Base-by-base conservation (phyloP, 2,797 vertebrate species). In the Lacerta agilis region DNA sequence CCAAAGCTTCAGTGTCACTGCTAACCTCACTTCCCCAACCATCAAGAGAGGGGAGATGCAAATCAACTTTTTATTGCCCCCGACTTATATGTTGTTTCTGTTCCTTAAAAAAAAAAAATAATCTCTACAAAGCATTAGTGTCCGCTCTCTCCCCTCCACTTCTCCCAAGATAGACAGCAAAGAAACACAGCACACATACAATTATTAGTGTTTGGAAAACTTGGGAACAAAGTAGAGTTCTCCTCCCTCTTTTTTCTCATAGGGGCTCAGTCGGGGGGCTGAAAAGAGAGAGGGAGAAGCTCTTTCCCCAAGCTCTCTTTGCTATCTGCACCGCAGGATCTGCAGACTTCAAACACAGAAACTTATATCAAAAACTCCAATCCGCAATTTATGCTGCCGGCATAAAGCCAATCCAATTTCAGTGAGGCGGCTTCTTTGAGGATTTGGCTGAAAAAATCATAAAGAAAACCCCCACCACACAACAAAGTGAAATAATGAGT, bases 331-430 rank as follows among this genome's bases (percentile, higher is more conserved):
- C 82, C 29, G 82, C 76, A 33, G 82, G 82, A 85, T 73, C 78
- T 88, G 49, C 23, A 66, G 17, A 85, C 67, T 85, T 85, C 76
- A 85, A 85, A 85, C n/a, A 36, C 67, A 43, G n/a, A 7, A 61
- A 66, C 38, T 79, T 73, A 41, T 29, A 79, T 71, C 41, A 86
- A 71, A 79, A 72, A 61, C 9, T 61, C 49, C 83, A 85, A 11
- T 85, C 36, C 86, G 41, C 41, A n/a, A 18, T 87, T 86, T 79
- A 73, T 72, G 67, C 86, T 61, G 67, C 25, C 29, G 8, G 78
- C 78, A 61, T 87, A 80, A 80, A 61, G 78, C 55, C 78, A 64
- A 73, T 81, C 80, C 86, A 64, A 87, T 87, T 81, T 73, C 78
- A 87, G 55, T n/a, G 13, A 87, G 78, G 49, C 29, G 18, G 36